Evolutionary conservation across 2,797 vertebrate species (phyloP), one percentile per base, ranked within the genome.

Genomic region (Enteromius viviparus): DNA sequence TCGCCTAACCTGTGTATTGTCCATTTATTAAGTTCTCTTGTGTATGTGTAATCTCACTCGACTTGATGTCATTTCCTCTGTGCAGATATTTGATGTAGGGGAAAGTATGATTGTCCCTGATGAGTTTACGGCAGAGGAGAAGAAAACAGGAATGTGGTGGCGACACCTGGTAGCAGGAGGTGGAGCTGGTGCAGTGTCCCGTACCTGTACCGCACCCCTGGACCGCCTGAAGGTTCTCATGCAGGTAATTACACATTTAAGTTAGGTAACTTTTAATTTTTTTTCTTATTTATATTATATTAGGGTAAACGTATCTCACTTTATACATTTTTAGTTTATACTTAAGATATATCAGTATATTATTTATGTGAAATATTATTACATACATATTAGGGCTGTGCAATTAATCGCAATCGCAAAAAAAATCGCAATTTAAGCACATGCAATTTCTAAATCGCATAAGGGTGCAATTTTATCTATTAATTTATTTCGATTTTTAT

Each of bases 191-290:
- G 97, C 96, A 0, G 97, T 96, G 51, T 99, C 98, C 69, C 95
- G 98, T 64, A 99, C 97, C 71, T 99, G 97, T 84, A 99, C 98
- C 0, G 98, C 98, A 0, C 98, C 98, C 0, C 92, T 99, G 89
- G 98, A 99, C 91, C 93, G 97, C 32, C 93, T 98, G 40, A 99
- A 99, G 93, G 98, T 99, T 45, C 94, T 99, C 76, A 99, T 99
- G 98, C 98, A 99, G 97, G 98, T 98, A 91, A 42, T 17, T 76
- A 15, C 14, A 23, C 8, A 19, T 19, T 45, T 60, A 60, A 17
- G 5, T 21, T 74, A 10, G 5, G 12, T 14, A 34, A 69, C 21
- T 21, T 10, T 11, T 9, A 2, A n/a, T 29, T 29, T 21, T 4
- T 47, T 69, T 9, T 71, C 14, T 29, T 17, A 14, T 47, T 17